Conservation (phyloP, 1,140 invertebrate species). For the Bacillus rossius region DNA sequence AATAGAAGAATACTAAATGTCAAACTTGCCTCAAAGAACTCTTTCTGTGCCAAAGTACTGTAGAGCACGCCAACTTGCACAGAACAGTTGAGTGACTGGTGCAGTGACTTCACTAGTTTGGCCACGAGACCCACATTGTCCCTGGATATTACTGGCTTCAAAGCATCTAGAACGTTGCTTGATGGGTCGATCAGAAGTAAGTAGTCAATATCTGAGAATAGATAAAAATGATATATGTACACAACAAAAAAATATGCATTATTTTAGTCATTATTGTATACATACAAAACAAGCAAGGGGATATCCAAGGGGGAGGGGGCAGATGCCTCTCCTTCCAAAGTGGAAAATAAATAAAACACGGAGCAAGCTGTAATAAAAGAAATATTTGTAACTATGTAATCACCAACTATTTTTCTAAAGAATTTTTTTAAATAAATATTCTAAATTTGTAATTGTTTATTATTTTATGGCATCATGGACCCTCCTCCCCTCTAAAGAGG, state of each 20-base stretch:
- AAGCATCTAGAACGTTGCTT: conserved; percentile 4
- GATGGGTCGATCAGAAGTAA: conserved; percentile 6
- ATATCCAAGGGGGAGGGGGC: neutral
- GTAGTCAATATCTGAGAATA: conserved; percentile 19
- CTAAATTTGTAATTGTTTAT: too few relatives aligned
- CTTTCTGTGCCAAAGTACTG: conserved; percentile 10
- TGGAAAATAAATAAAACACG: neutral
- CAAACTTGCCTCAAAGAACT: conserved; percentile 8
- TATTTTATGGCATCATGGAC: too few relatives aligned
- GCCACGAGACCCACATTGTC: conserved; percentile 14
- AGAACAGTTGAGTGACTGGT: neutral
- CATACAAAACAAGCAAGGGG: neutral
- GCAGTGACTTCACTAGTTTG: conserved; percentile 18
- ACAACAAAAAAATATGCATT: neutral
- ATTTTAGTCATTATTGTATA: neutral
- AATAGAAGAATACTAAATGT: too few relatives aligned
- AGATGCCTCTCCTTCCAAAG: neutral
- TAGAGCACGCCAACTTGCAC: conserved; percentile 7
- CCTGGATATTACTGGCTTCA: conserved; percentile 10
- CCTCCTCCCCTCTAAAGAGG: too few relatives aligned
- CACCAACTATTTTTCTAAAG: neutral
- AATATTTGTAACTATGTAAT: neutral
- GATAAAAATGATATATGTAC: neutral
- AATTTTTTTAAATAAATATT: too few relatives aligned
- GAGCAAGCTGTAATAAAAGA: neutral